Conservation (phyloP, 1,140 invertebrate genomes). For the Drosophila hydei region DNA sequence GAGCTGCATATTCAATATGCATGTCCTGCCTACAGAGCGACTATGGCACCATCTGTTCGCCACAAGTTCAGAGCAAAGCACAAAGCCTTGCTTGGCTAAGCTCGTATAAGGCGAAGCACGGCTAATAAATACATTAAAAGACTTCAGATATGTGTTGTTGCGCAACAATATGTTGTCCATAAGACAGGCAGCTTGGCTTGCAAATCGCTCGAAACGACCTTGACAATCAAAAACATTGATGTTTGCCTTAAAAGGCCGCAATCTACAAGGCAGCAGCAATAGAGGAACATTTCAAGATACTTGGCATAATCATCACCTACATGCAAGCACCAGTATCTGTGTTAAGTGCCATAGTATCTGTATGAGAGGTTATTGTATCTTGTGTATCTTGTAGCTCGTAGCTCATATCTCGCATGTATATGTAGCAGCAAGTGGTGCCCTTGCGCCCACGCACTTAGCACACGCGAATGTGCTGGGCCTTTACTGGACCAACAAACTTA, state of each 20-base stretch:
- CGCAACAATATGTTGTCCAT: conserved; percentile 42
- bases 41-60: conserved; percentile 30
- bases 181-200: conserved; percentile 42
- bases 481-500: conserved; percentile 37
- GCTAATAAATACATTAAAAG: conserved; percentile 27
- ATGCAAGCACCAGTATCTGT: conserved; percentile 47
- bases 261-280: conserved; percentile 33
- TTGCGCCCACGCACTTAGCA: conserved; percentile 49
- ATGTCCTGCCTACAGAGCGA: neutral
- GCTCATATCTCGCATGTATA: conserved; percentile 33
- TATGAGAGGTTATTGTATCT: conserved; percentile 35
- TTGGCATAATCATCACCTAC: conserved; percentile 57
- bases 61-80: conserved; percentile 18
- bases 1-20: too few species aligned
- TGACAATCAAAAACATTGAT: conserved; percentile 76
- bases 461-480: conserved; percentile 27
- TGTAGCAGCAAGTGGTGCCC: conserved; percentile 21
- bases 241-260: conserved; percentile 67
- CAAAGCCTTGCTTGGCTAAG: conserved; percentile 6
- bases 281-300: conserved; percentile 32
- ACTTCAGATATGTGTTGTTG: conserved; percentile 11
- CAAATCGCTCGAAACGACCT: conserved; percentile 73
- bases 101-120: conserved; percentile 19
- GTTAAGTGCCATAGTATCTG: conserved; percentile 25
- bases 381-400: conserved; percentile 29